Evolutionary conservation across 2,888 invertebrate genomes (phyloP), one percentile per base, ranked within the genome.

Genomic region (Furcula furcula): DNA sequence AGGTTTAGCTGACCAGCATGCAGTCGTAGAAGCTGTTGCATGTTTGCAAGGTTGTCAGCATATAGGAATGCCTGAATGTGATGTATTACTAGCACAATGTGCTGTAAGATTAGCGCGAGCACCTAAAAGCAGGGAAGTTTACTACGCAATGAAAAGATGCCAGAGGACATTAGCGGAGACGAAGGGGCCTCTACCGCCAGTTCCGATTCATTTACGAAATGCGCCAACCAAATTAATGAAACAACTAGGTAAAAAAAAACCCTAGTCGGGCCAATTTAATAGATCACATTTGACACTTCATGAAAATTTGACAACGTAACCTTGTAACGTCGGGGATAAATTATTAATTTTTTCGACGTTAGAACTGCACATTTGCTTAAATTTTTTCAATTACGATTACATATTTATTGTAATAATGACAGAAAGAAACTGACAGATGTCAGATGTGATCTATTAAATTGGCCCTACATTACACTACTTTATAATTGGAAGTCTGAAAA

Each of bases 31-130:
- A 55, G 94, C 95, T 0, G 92, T 95, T 2, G 90, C 94, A 3
- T 93, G 95, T 19, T 91, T 94, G 85, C 93, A 95, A 54, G 95
- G 94, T 1, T 95, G 95, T 61, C 94, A 95, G 68, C 87, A 94
- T 42, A 81, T 96, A 21, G 96, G 96, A 5, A 93, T 93, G 94
- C 95, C 95, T 0, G 96, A 96, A 62, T 92, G 94, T 59, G 94
- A 94, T 68, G 93, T 95, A 7, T 76, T 94, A 31, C 74, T 96
- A 14, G 94, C 94, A 7, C 95, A 96, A 64, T 94, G 94, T 64
- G 93, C 93, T 2, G 93, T 93, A 30, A 92, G 95, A 64, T 80
- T 96, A 29, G 94, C 95, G 0, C 85, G 94, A 56, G 94, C 95
- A 4, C 92, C 93, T 4, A 96, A 96, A 70, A 94, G 94, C 20